phyloP scores from a whole-genome alignment of 1,140 invertebrate genomes.

The Drosophila truncata region DNA sequence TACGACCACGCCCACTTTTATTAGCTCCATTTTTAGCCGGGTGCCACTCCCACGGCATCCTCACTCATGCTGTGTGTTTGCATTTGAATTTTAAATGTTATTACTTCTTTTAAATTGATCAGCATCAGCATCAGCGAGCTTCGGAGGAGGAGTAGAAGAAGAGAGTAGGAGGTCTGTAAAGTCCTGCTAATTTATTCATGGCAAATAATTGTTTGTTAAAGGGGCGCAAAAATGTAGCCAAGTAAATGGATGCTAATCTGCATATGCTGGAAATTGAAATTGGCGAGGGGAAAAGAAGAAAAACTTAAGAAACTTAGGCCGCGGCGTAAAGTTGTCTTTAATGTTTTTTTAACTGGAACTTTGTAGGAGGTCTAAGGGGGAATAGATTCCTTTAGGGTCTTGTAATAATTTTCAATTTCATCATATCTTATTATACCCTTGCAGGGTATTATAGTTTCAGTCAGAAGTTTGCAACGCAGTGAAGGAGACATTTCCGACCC shows the following conservation, averaged over 20 bases:
- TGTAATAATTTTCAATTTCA: neutral
- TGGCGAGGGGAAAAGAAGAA: neutral
- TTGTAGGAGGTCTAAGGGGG: neutral
- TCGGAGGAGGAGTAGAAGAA: neutral
- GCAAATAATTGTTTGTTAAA: conserved; percentile 79
- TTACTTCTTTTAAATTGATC: conserved; percentile 79
- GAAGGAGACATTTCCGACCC: too few relatives aligned
- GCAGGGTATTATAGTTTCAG: too few relatives aligned
- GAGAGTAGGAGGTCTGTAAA: neutral
- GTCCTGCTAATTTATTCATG: conserved; percentile 79
- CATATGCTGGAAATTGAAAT: conserved; percentile 55
- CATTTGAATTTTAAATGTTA: conserved; percentile 84
- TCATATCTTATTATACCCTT: neutral
- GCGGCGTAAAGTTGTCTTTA: conserved; percentile 1
- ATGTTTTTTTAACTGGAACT: neutral
- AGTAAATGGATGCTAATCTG: conserved; percentile 53
- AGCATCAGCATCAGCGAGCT: conserved; percentile 44
- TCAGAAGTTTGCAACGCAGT: too few relatives aligned
- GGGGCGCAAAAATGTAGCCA: conserved; percentile 45
- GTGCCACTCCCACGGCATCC: conserved; percentile 2
- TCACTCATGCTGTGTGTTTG: conserved; percentile 40
- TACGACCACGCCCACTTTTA: conserved; percentile 48
- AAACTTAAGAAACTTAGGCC: conserved; percentile 5
- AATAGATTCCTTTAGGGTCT: neutral
- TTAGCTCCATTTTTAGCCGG: conserved; percentile 47